Conservation (phyloP, 2,113 vertebrate genomes). For the Urocitellus parryii region DNA sequence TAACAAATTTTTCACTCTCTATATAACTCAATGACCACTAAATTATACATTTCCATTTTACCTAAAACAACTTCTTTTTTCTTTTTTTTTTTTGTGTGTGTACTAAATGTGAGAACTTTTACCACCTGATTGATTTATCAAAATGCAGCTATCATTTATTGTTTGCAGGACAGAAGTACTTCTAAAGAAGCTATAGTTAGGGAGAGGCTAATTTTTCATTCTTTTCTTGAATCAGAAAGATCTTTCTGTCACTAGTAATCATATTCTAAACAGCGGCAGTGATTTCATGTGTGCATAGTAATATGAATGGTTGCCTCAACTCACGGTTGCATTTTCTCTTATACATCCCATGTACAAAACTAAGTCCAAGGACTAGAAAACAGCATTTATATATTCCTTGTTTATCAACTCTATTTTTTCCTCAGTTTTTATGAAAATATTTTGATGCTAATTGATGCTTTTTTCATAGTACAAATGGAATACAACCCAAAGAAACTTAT, state of each 20-base stretch:
- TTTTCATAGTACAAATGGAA: background rate
- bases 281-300: background rate
- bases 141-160: background rate
- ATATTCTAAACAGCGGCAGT: background rate
- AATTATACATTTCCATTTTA: background rate
- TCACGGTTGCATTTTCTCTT: background rate
- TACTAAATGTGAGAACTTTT: background rate
- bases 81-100: background rate
- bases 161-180: background rate
- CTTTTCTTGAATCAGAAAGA: background rate
- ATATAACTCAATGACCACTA: background rate
- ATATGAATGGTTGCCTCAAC: background rate
- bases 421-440: background rate
- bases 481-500: background rate
- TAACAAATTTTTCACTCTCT: background rate
- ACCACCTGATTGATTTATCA: background rate
- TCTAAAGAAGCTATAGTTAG: background rate
- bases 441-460: background rate
- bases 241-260: background rate
- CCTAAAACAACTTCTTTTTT: background rate
- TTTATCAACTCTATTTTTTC: background rate
- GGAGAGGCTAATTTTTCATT: background rate
- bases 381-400: background rate
- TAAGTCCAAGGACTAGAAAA: background rate
- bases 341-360: too few relatives aligned